Evolutionary conservation across 2,797 vertebrate species (phyloP), one percentile per base, ranked within the genome.

Genomic region (Tinamus major): DNA sequence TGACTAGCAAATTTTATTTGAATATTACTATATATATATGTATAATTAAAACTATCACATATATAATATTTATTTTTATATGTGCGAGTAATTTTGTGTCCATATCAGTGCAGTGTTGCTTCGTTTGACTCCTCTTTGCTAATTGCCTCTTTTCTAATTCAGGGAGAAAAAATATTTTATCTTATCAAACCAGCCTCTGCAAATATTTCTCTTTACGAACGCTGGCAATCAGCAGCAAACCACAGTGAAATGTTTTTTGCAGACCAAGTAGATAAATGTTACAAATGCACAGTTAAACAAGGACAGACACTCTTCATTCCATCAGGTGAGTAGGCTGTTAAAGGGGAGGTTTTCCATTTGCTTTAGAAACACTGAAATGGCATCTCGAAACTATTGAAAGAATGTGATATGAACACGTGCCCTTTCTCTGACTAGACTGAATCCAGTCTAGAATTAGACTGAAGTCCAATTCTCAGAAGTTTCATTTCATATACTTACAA

Each of bases 91-190:
- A 19, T 56, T 56, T 56, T 2, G 2, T 13, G 15, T 37, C 13
- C 15, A 3, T 11, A 24, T 44, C 42, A 46, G 10, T n/a, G 67
- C 74, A 78, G 33, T 20, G 33, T 63, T 74, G 63, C 69, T 87
- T 85, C 13, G 24, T 87, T 69, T 76, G 59, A 9, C 35, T 92
- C 64, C 87, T 89, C 35, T 3, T 75, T 79, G 55, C 61, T 91
- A 92, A 93, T 79, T 80, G 67, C 74, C 7, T 75, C 9, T 95
- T 97, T 95, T 98, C 79, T 74, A 74, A 89, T 97, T 75, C 97
- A 99, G 99, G 99, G 99, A 81, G 99, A 99, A 97, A 99, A 99
- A 97, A 99, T 99, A 95, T 99, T 99, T 97, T 99, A 99, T 98
- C 98, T 99, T 94, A 99, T 99, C 98, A 99, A 99, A 96, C 99